These are phyloP conservation scores for Leucoptera coffeella DNA, from an alignment of 2,888 invertebrate species.

Conservation along the genomic window DNA sequence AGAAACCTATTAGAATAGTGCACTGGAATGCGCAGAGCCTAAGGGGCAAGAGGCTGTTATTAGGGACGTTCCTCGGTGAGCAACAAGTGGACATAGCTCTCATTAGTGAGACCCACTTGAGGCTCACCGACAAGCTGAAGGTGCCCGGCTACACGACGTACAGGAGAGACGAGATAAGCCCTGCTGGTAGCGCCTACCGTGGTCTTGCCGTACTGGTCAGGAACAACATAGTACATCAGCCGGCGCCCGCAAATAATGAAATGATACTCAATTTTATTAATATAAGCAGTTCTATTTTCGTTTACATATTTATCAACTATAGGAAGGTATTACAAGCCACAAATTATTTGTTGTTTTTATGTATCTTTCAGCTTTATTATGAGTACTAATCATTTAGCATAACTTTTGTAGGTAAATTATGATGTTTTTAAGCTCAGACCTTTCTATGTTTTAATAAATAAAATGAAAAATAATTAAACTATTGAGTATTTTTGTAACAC, in stretches of 20 bases:
- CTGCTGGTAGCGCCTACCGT: neutral
- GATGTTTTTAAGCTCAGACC: no score
- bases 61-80: neutral
- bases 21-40: constrained; percentile 1
- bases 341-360: no score
- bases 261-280: no score
- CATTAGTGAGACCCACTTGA: constrained; percentile 2
- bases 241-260: neutral
- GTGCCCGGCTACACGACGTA: neutral
- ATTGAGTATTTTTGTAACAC: no score
- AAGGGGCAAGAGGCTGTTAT: neutral
- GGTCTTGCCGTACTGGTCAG: constrained; percentile 2
- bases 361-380: no score
- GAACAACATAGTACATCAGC: neutral
- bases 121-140: neutral
- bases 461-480: no score
- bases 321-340: no score
- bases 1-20: neutral
- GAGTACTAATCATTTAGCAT: no score
- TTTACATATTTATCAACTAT: no score
- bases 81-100: constrained; percentile 1
- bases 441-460: no score
- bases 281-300: no score
- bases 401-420: no score
- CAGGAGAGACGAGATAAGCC: constrained; percentile 1